phyloP scores from a whole-genome alignment of 2,888 invertebrate species.

The Rhimphoctona megacephalus region DNA sequence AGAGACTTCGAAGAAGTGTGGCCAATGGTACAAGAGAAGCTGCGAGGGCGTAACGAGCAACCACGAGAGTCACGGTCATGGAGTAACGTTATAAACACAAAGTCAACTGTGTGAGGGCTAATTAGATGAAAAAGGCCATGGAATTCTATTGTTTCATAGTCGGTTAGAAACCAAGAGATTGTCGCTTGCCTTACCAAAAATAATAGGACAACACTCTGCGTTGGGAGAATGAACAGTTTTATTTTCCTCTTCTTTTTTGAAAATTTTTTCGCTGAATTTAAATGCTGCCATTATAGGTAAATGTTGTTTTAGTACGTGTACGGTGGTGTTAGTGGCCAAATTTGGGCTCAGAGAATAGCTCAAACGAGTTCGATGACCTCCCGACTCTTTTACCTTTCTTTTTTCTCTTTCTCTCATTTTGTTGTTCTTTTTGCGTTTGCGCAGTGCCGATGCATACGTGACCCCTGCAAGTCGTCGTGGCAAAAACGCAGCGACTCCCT shows the following conservation, averaged over 20 bases:
- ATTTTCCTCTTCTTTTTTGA: not conserved
- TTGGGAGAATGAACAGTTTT: not conserved
- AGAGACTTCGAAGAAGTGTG: slow-evolving; percentile 37
- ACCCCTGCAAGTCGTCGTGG: slow-evolving; percentile 66
- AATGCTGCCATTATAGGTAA: slow-evolving; percentile 39
- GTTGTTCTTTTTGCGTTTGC: slow-evolving; percentile 6
- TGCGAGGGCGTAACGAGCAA: slow-evolving; percentile 67
- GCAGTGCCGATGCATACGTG: slow-evolving; percentile 66
- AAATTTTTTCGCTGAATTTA: not conserved
- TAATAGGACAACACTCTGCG: slow-evolving; percentile 47
- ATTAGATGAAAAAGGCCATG: slow-evolving; percentile 67
- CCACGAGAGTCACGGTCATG: slow-evolving; percentile 67
- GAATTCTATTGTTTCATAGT: slow-evolving; percentile 67
- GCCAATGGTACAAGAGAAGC: slow-evolving; percentile 37
- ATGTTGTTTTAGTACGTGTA: not conserved
- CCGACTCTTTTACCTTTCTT: slow-evolving; percentile 23
- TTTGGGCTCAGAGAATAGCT: slow-evolving; percentile 39
- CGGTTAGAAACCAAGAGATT: slow-evolving; percentile 48
- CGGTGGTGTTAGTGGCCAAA: slow-evolving; percentile 39
- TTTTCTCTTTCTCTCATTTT: slow-evolving; percentile 50
- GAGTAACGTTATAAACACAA: slow-evolving; percentile 53
- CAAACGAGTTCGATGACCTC: slow-evolving; percentile 70
- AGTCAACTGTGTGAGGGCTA: slow-evolving; percentile 54
- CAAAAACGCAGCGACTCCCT: slow-evolving; percentile 32
- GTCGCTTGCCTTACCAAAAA: slow-evolving; percentile 54